These are phyloP conservation scores for Axinella damicornis DNA, from an alignment of 37 sponge, comb jelly and placozoan species.

Conservation along the genomic window DNA sequence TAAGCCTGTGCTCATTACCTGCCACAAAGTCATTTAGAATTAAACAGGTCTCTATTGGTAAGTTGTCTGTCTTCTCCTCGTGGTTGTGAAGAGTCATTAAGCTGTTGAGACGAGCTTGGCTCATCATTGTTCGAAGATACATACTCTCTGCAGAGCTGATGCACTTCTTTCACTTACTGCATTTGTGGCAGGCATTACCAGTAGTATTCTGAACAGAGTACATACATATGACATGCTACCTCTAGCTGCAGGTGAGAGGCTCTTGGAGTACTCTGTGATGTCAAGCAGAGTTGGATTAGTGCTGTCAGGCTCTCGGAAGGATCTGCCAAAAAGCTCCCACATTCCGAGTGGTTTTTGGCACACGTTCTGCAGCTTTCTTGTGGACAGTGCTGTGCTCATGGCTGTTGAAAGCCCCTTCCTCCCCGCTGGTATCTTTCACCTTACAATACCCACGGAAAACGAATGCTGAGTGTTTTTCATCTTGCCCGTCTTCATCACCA, in stretches of 20 bases:
- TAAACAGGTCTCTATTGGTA: conserved; percentile 1
- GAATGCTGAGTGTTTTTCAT: conserved; percentile 8
- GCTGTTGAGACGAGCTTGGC: conserved; percentile 57
- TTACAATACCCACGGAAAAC: conserved; percentile 40
- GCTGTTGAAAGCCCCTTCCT: conserved; percentile 37
- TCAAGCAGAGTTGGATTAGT: conserved; percentile 5
- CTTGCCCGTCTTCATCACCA: conserved; percentile 28
- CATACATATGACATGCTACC: conserved; percentile 48
- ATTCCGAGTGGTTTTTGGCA: conserved; percentile 55
- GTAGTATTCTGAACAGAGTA: conserved; percentile 38
- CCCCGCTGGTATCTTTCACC: conserved; percentile 50
- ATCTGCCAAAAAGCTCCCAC: too few relatives aligned
- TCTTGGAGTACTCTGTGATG: conserved; percentile 14
- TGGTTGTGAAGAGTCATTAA: conserved; percentile 63
- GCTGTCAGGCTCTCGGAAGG: too few relatives aligned
- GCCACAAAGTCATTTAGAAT: conserved; percentile 30
- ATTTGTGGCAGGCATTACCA: conserved; percentile 73
- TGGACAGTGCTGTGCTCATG: conserved; percentile 44
- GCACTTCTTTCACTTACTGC: conserved; percentile 48
- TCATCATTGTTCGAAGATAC: conserved; percentile 56
- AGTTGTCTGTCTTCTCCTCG: conserved; percentile 16
- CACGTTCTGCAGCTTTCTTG: conserved; percentile 53
- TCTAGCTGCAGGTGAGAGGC: conserved; percentile 35
- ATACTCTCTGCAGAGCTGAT: conserved; percentile 53
- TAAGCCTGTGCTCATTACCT: conserved; percentile 39